Evolutionary conservation across 2,113 vertebrate species (phyloP).

Genomic region (Corapipo altera): DNA sequence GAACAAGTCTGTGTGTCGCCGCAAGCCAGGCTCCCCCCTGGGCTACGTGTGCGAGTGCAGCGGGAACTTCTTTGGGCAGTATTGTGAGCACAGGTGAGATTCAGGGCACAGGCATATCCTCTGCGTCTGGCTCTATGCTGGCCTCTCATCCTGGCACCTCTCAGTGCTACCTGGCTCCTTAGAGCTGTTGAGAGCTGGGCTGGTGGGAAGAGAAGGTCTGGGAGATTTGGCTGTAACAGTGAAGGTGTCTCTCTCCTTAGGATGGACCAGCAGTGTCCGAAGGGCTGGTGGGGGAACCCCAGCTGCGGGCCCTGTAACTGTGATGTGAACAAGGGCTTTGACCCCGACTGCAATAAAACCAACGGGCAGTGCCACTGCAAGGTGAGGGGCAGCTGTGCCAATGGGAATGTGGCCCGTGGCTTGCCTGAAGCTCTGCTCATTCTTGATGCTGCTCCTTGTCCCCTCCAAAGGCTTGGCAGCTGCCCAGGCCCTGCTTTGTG

Average conservation of each 20-base stretch:
- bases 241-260: slow-evolving; percentile 64
- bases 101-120: neutral
- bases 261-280: slow-evolving; percentile 94
- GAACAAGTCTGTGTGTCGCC: slow-evolving; percentile 90
- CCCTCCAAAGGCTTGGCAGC: neutral
- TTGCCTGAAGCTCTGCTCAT: neutral
- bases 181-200: neutral
- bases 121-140: neutral
- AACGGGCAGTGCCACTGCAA: slow-evolving; percentile 94
- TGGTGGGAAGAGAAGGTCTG: neutral
- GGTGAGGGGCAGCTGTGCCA: slow-evolving; percentile 71
- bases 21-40: slow-evolving; percentile 81
- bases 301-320: slow-evolving; percentile 96
- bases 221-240: neutral
- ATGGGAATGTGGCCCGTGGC: neutral
- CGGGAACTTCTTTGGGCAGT: slow-evolving; percentile 90
- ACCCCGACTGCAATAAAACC: slow-evolving; percentile 93
- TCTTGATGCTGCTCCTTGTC: neutral
- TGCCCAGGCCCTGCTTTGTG: neutral
- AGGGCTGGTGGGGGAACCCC: slow-evolving; percentile 96
- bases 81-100: slow-evolving; percentile 94
- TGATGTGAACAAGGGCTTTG: slow-evolving; percentile 89
- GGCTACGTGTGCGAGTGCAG: slow-evolving; percentile 92
- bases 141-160: neutral
- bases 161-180: neutral